A percentile compares a stretch with the other conserved stretches of the same genome.
phyloP scores from a whole-genome alignment of 2,797 vertebrate genomes.

The Girardinus metallicus region DNA sequence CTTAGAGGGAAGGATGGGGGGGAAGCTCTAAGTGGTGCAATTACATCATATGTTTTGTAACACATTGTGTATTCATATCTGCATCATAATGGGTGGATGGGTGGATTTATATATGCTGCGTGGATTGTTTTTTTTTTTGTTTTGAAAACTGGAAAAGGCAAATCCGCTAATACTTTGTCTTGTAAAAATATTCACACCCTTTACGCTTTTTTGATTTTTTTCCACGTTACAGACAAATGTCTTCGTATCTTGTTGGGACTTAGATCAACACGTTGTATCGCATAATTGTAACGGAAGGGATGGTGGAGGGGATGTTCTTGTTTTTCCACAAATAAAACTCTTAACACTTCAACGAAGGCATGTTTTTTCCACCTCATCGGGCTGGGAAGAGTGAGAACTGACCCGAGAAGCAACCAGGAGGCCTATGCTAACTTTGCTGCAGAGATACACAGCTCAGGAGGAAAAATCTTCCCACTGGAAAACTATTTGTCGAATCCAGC shows the following conservation, averaged over 20 bases:
- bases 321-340: not conserved
- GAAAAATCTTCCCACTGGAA: not conserved
- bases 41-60: slow-evolving; percentile 20
- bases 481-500: not conserved
- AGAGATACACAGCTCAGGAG: not conserved
- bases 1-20: not conserved
- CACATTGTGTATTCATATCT: slow-evolving; percentile 21
- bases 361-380: not conserved
- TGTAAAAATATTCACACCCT: not conserved
- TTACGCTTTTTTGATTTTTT: not conserved
- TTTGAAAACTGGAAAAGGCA: not conserved
- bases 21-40: not conserved
- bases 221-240: not conserved
- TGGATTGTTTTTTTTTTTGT: not conserved
- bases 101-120: not conserved
- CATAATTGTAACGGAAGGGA: not conserved
- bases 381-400: not conserved
- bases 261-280: not conserved
- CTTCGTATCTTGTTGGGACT: not conserved
- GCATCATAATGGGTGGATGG: not conserved
- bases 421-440: not conserved
- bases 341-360: not conserved
- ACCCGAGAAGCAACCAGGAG: not conserved
- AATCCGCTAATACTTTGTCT: not conserved
- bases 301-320: not conserved